Evolutionary conservation across 2,113 vertebrate species (phyloP).

Genomic region (Jacana jacana): DNA sequence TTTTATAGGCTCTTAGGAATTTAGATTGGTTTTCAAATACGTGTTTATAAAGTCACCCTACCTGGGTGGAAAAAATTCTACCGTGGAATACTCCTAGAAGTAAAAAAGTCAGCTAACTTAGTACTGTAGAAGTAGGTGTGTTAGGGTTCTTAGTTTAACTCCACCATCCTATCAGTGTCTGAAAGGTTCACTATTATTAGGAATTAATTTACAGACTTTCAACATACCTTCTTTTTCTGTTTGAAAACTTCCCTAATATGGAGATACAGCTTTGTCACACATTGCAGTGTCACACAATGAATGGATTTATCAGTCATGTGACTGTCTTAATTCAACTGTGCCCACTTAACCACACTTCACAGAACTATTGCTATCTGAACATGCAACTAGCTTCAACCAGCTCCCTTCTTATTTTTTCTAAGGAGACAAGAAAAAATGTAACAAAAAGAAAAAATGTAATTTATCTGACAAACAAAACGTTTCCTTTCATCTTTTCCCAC

Average conservation of each 20-base stretch:
- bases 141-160: neutral
- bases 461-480: neutral
- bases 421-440: neutral
- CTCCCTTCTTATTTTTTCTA: neutral
- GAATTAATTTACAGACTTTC: neutral
- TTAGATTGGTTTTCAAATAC: slow-evolving; percentile 7
- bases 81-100: neutral
- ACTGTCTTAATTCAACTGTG: neutral
- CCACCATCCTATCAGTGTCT: neutral
- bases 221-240: neutral
- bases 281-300: neutral
- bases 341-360: neutral
- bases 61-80: neutral
- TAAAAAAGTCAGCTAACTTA: neutral
- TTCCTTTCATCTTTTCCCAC: neutral
- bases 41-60: neutral
- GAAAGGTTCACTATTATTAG: neutral
- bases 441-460: too few relatives aligned
- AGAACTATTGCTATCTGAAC: neutral
- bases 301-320: neutral
- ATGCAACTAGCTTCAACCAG: neutral
- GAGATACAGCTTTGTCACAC: neutral
- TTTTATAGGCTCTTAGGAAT: slow-evolving; percentile 1
- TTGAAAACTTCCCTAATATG: neutral
- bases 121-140: neutral